Base-by-base conservation (phyloP, 2,797 vertebrate genomes). In the Tachyglossus aculeatus region DNA sequence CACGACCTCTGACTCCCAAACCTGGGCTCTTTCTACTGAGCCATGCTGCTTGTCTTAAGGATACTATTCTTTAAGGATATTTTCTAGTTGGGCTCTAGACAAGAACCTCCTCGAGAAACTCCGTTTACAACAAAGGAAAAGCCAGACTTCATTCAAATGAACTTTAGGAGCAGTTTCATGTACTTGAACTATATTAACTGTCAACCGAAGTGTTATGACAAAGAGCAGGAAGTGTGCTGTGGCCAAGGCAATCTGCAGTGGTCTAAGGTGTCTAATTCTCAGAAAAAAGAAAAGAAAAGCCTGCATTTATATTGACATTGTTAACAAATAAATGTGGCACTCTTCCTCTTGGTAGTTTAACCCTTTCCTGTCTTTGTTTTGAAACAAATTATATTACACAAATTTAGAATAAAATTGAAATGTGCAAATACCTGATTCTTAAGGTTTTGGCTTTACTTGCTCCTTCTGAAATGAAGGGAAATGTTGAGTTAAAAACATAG, bases 281-380 rank as follows among this genome's bases (percentile, higher is more conserved):
- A 89, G 92, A 92, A 93, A 75, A 79, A n/a, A n/a, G n/a, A n/a
- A n/a, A n/a, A n/a, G n/a, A n/a, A 92, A 77, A 87, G 80, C 76
- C 85, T 82, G 84, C 81, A 90, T 63, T 50, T 80, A 60, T 69
- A 52, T 71, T 78, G 72, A 80, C 62, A 70, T 11, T 25, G 31
- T 61, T 67, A 51, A 63, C 74, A 77, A 73, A 66, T 71, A 29
- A 36, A 27, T 25, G 45, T 50, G 43, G 51, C 22, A 24, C 29
- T 45, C 69, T 60, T 7, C 36, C 62, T 33, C 34, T 36, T 38
- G 41, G 66, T 77, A 60, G 21, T 62, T 29, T 22, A 21, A 44
- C 54, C 54, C 58, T 57, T 57, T 74, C 63, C 77, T 74, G 56
- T 36, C 48, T 71, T 25, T 18, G 3, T 48, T 48, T 48, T n/a